These are phyloP conservation scores for Stictocephala bisonia DNA, from an alignment of 2,888 invertebrate genomes.

Conservation along the genomic window DNA sequence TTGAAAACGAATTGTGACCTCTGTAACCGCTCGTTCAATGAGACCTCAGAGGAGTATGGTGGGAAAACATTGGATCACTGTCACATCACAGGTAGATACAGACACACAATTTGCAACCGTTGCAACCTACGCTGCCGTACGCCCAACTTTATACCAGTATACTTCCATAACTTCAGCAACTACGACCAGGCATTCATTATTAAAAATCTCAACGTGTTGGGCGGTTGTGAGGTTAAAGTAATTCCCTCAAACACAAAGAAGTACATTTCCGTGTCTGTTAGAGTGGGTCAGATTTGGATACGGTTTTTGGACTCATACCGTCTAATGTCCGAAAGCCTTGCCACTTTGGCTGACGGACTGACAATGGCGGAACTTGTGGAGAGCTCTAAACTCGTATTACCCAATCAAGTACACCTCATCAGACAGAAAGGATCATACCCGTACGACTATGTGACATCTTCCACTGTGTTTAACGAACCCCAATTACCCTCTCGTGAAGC, in stretches of 20 bases:
- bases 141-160: background rate
- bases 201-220: background rate
- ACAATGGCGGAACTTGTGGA: background rate
- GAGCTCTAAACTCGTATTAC: background rate
- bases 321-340: background rate
- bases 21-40: no score
- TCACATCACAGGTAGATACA: background rate
- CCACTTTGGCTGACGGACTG: background rate
- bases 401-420: background rate
- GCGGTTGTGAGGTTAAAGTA: background rate
- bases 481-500: slow-evolving; percentile 54
- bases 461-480: slow-evolving; percentile 38
- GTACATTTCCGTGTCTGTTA: background rate
- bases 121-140: background rate
- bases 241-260: background rate
- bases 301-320: background rate
- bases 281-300: background rate
- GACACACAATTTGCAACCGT: background rate
- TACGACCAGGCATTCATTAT: background rate
- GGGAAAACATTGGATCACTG: background rate
- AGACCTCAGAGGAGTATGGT: no score
- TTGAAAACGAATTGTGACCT: no score
- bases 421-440: slow-evolving; percentile 43
- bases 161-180: background rate
- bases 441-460: slow-evolving; percentile 55